phyloP scores from a whole-genome alignment of 2,113 vertebrate species.

The Chaetura pelagica region DNA sequence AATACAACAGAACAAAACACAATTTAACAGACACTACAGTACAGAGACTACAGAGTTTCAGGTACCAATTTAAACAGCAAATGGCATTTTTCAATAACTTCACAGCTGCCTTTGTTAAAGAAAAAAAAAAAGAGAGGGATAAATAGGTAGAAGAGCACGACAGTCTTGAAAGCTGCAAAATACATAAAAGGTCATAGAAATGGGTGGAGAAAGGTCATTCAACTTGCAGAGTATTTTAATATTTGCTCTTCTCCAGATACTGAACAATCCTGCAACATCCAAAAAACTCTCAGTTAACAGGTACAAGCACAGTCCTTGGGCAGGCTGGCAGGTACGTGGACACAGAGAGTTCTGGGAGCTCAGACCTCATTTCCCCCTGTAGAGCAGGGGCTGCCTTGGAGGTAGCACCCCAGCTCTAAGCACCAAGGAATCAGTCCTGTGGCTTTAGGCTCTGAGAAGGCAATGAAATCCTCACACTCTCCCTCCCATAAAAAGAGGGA shows the following conservation, averaged over 20 bases:
- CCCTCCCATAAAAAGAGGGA: neutral
- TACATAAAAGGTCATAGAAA: neutral
- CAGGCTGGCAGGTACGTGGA: neutral
- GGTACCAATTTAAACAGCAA: neutral
- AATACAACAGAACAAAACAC: neutral
- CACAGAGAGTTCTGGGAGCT: neutral
- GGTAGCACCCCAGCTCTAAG: neutral
- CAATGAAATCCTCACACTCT: fast-evolving
- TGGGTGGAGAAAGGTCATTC: neutral
- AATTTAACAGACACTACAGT: neutral
- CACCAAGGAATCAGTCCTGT: neutral
- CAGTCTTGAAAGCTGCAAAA: neutral
- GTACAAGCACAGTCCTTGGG: fast-evolving
- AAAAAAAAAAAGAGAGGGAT: neutral
- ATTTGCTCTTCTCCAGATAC: neutral
- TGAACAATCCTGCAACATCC: neutral
- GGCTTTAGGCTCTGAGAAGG: neutral
- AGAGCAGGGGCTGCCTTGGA: neutral
- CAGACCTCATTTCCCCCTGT: neutral
- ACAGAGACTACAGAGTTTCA: neutral
- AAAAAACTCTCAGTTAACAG: neutral
- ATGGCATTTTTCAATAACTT: neutral
- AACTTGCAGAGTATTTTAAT: neutral
- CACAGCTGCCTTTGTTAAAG: neutral
- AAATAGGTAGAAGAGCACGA: neutral